Evolutionary conservation across 2,113 vertebrate genomes (phyloP).

Genomic region (cat (Felis catus)): DNA sequence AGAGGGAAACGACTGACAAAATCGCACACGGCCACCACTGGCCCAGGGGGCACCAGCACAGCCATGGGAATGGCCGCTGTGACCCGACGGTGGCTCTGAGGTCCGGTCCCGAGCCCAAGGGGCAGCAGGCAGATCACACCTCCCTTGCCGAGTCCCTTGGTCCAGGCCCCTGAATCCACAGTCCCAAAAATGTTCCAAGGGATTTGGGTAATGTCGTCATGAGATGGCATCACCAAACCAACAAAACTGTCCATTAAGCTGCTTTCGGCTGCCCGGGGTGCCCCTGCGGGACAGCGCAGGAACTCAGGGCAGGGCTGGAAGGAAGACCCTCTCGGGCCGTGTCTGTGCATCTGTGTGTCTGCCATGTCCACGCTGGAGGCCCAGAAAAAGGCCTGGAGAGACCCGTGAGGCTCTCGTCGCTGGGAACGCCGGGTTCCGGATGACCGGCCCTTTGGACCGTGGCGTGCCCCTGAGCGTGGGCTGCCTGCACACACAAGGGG

Average conservation of each 20-base stretch:
- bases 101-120: not conserved
- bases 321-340: not conserved
- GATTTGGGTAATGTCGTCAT: not conserved
- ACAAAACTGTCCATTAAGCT: slow-evolving; percentile 14
- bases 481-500: not conserved
- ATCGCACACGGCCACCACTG: not conserved
- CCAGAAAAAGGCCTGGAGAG: not conserved
- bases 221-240: not conserved
- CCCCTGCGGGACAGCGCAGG: slow-evolving; percentile 26
- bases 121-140: not conserved
- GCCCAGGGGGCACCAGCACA: not conserved
- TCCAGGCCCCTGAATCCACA: not conserved
- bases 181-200: not conserved
- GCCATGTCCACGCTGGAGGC: not conserved
- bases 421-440: not conserved
- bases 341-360: not conserved
- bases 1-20: not conserved
- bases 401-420: not conserved
- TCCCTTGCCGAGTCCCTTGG: not conserved
- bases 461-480: not conserved
- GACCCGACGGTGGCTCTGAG: not conserved
- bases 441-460: not conserved
- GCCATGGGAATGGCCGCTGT: not conserved
- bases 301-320: slow-evolving; percentile 6
- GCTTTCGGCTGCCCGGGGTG: slow-evolving; percentile 43